Conservation (phyloP, 1,140 invertebrate species). For the Lordiphosa collinella region DNA sequence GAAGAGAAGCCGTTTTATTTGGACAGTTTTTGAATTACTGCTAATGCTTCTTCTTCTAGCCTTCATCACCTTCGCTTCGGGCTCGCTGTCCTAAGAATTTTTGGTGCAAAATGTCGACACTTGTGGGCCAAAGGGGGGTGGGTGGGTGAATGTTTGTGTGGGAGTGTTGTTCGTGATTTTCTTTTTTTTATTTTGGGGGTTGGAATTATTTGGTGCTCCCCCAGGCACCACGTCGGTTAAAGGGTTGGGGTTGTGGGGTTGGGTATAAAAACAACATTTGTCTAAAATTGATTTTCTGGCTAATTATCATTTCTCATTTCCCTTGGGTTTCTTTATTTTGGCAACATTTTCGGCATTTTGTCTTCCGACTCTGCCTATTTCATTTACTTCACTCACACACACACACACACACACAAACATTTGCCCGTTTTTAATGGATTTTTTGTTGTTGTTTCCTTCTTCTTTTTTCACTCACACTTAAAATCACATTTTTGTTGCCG, state of each 20-base stretch:
- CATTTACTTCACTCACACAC: constrained; percentile 21
- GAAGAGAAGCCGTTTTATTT: constrained; percentile 73
- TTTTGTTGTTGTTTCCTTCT: constrained; percentile 6
- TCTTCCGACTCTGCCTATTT: constrained; percentile 36
- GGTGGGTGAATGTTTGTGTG: constrained; percentile 31
- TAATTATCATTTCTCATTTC: background rate
- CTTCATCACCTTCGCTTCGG: background rate
- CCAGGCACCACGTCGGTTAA: constrained; percentile 17
- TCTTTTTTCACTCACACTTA: constrained; percentile 51
- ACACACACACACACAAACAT: constrained; percentile 16
- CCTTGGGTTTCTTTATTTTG: constrained; percentile 10
- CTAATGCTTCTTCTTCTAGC: constrained; percentile 18
- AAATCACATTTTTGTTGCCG: constrained; percentile 61
- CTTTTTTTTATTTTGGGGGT: constrained; percentile 40
- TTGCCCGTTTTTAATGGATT: constrained; percentile 20
- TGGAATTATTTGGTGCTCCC: constrained; percentile 41
- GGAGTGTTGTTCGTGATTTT: constrained; percentile 12
- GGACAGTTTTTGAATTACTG: constrained; percentile 70
- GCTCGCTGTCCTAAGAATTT: constrained; percentile 9
- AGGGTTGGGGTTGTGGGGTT: constrained; percentile 35
- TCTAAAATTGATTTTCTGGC: constrained; percentile 2
- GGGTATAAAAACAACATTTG: too few species aligned
- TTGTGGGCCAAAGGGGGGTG: constrained; percentile 13
- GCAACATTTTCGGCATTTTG: constrained; percentile 34
- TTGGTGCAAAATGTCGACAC: constrained; percentile 12